phyloP scores from a whole-genome alignment of 1,140 invertebrate genomes.

The Ips typographus region DNA sequence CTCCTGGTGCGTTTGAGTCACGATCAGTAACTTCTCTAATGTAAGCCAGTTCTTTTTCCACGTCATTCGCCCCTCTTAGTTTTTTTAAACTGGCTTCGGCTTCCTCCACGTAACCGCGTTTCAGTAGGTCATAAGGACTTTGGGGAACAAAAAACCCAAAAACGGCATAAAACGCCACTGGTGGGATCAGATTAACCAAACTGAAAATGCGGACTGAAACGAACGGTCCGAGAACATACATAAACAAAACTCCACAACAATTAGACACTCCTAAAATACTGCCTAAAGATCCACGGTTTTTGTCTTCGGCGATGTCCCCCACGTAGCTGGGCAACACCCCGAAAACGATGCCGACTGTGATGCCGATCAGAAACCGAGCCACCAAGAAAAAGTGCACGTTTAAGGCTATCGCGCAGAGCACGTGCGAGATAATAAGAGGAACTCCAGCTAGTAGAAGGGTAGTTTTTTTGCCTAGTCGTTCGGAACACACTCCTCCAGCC shows the following conservation, averaged over 20 bases:
- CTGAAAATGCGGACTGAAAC: slow-evolving; percentile 58
- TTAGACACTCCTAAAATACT: slow-evolving; percentile 66
- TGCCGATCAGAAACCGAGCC: slow-evolving; percentile 53
- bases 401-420: slow-evolving; percentile 51
- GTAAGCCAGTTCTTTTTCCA: slow-evolving; percentile 60
- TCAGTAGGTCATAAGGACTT: slow-evolving; percentile 62
- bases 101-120: slow-evolving; percentile 10
- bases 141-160: slow-evolving; percentile 65
- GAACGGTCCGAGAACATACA: slow-evolving; percentile 63
- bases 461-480: slow-evolving; percentile 54
- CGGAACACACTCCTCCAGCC: slow-evolving; percentile 46
- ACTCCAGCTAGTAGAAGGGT: slow-evolving; percentile 49
- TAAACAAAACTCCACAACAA: slow-evolving; percentile 38
- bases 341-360: slow-evolving; percentile 54
- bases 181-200: slow-evolving; percentile 54
- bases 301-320: slow-evolving; percentile 55
- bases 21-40: slow-evolving; percentile 55
- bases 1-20: slow-evolving; percentile 38
- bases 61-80: slow-evolving; percentile 44
- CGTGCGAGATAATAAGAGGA: slow-evolving; percentile 51
- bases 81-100: slow-evolving; percentile 36
- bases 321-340: slow-evolving; percentile 56
- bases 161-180: slow-evolving; percentile 54
- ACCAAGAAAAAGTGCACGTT: slow-evolving; percentile 48
- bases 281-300: slow-evolving; percentile 41